These are phyloP conservation scores for Carassius carassius DNA, from an alignment of 2,113 vertebrate genomes.

Conservation along the genomic window DNA sequence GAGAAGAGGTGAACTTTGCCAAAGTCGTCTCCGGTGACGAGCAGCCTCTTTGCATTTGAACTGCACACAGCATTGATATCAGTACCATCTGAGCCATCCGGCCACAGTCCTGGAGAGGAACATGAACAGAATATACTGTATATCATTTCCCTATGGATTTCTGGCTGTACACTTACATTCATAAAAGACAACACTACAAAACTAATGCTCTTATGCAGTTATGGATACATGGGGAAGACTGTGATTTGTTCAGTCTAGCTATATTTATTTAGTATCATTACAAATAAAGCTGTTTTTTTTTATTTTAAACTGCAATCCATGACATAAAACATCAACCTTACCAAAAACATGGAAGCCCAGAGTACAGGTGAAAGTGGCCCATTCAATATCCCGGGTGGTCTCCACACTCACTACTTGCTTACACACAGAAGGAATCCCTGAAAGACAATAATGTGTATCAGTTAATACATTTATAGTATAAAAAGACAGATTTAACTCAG, in stretches of 20 bases:
- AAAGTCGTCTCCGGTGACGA: conserved; percentile 94
- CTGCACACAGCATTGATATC: conserved; percentile 93
- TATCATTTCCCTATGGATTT: background rate
- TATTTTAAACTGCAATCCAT: background rate
- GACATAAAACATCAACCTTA: conserved; percentile 61
- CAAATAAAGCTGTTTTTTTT: background rate
- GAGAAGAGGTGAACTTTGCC: conserved; percentile 97
- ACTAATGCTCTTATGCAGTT: background rate
- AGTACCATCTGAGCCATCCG: conserved; percentile 95
- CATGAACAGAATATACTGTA: background rate
- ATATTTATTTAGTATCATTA: background rate
- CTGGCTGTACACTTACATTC: background rate
- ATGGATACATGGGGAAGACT: background rate
- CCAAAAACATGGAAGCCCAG: conserved; percentile 96
- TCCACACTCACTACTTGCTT: conserved; percentile 98
- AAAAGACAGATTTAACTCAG: background rate
- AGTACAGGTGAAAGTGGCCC: conserved; percentile 90
- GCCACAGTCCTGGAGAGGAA: conserved; percentile 86
- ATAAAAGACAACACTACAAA: background rate
- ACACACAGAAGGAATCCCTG: conserved; percentile 95
- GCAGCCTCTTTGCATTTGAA: conserved; percentile 82
- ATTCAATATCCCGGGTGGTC: conserved; percentile 90
- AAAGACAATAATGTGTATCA: conserved; percentile 21
- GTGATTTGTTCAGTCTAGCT: background rate
- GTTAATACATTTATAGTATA: background rate